phyloP scores from a whole-genome alignment of 2,797 vertebrate species.

The Poecilia wingei region DNA sequence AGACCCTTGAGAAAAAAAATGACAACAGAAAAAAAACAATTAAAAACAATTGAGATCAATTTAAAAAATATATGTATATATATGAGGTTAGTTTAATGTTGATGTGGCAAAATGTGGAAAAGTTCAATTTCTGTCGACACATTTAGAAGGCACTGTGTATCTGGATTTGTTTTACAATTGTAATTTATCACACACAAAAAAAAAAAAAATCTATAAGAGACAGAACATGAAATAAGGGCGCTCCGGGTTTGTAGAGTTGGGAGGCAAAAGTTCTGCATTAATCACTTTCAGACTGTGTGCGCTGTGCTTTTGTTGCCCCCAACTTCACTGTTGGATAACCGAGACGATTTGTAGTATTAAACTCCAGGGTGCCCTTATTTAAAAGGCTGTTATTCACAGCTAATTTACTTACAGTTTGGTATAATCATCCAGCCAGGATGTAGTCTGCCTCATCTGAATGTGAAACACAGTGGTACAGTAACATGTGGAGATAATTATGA shows the following conservation, averaged over 20 bases:
- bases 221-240: conserved; percentile 9
- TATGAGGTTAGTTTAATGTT: too few relatives aligned
- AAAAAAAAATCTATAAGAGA: not conserved
- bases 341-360: conserved; percentile 60
- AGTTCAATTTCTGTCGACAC: not conserved
- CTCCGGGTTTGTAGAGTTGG: not conserved
- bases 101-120: too few relatives aligned
- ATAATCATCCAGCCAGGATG: conserved; percentile 59
- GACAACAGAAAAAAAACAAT: too few relatives aligned
- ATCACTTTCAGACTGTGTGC: conserved; percentile 21
- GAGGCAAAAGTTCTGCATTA: not conserved
- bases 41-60: too few relatives aligned
- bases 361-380: conserved; percentile 67
- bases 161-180: conserved; percentile 43
- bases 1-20: too few relatives aligned
- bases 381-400: conserved; percentile 74
- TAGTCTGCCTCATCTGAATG: conserved; percentile 38
- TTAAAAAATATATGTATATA: too few relatives aligned
- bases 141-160: not conserved
- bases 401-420: conserved; percentile 76
- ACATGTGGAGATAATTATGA: conserved; percentile 80
- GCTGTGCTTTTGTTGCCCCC: conserved; percentile 9
- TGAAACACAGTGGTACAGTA: conserved; percentile 59
- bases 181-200: conserved; percentile 13
- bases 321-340: conserved; percentile 48